Percentiles rank a stretch among this genome's conserved stretches.
These are phyloP conservation scores for Clinocottus analis DNA, from an alignment of 2,113 vertebrate genomes.

Conservation along the genomic window DNA sequence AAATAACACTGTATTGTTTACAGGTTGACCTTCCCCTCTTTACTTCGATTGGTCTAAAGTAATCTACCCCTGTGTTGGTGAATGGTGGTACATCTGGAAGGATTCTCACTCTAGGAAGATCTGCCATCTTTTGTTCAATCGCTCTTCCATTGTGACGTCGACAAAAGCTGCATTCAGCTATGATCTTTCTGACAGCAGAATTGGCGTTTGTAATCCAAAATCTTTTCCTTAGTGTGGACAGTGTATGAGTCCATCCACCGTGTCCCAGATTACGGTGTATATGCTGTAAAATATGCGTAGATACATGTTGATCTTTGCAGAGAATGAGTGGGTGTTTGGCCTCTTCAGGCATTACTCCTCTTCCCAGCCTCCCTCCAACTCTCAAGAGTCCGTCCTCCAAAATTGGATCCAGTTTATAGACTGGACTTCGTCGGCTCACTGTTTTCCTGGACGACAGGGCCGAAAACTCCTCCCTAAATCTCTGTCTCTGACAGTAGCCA, in stretches of 20 bases:
- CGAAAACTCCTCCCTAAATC: too few species aligned
- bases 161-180: background rate
- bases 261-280: too few species aligned
- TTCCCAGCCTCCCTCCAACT: background rate
- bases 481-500: too few species aligned
- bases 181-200: background rate
- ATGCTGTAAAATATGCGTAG: background rate
- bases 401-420: background rate
- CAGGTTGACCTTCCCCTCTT: too few species aligned
- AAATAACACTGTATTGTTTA: too few species aligned
- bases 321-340: constrained; percentile 2
- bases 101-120: background rate
- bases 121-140: background rate
- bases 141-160: background rate
- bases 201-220: background rate
- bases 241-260: background rate
- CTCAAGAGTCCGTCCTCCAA: background rate
- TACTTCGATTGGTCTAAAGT: too few species aligned
- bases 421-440: background rate
- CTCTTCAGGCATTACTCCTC: background rate
- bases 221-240: background rate
- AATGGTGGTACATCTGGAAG: too few species aligned
- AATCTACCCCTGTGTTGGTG: too few species aligned
- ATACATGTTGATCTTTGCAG: background rate
- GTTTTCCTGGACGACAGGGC: too few species aligned